phyloP scores from a whole-genome alignment of 2,888 invertebrate genomes.

The Himalopsyche tibetana region DNA sequence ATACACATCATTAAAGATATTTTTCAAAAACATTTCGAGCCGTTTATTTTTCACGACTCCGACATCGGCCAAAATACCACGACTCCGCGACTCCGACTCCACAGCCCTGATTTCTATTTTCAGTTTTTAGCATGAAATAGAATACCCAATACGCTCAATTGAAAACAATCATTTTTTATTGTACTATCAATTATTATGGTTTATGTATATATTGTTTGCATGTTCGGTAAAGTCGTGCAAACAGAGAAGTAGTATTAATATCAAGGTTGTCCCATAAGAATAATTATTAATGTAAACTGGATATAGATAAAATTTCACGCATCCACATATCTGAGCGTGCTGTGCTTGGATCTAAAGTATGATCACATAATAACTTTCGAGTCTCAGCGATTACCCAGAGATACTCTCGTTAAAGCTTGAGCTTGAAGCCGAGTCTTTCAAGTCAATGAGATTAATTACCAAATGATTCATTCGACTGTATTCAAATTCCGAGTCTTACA shows the following conservation, averaged over 20 bases:
- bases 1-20: no score
- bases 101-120: no score
- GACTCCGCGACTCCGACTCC: no score
- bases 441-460: constrained; percentile 37
- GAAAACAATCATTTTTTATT: no score
- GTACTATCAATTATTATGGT: no score
- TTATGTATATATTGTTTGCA: no score
- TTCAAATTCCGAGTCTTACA: constrained; percentile 19
- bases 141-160: no score
- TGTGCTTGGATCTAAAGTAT: background rate
- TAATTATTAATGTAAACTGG: background rate
- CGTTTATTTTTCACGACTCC: no score
- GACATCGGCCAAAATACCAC: no score
- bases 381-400: background rate
- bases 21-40: no score
- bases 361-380: constrained; percentile 32
- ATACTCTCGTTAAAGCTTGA: constrained; percentile 22
- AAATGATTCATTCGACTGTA: constrained; percentile 37
- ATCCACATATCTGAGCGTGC: constrained; percentile 9
- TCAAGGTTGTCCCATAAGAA: background rate
- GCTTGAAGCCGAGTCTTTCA: background rate
- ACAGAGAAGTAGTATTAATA: background rate
- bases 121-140: no score
- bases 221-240: background rate
- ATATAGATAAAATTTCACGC: constrained; percentile 24